Evolutionary conservation across 1,140 invertebrate genomes (phyloP).

Genomic region (Drosophila subobscura): DNA sequence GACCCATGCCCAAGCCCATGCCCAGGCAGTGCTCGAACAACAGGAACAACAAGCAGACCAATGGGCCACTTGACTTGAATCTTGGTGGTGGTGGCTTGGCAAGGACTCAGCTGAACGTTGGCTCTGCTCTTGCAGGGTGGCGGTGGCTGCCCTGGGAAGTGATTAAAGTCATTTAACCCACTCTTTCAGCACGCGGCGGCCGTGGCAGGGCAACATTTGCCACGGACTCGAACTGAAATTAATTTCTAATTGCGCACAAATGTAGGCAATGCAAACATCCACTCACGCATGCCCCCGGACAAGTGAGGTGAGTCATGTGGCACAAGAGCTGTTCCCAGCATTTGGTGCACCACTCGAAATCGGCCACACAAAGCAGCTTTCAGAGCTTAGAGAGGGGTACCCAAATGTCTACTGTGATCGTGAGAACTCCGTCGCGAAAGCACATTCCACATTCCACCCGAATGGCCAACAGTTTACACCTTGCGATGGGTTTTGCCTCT

Average conservation of each 20-base stretch:
- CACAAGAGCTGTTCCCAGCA: not conserved
- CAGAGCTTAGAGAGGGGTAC: no score
- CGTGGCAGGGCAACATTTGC: not conserved
- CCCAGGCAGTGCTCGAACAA: not conserved
- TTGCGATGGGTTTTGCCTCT: no score
- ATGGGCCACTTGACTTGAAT: conserved; percentile 28
- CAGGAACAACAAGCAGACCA: conserved; percentile 8
- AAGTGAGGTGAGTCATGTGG: no score
- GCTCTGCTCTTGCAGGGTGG: conserved; percentile 12
- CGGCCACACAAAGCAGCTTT: no score
- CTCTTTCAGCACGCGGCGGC: conserved; percentile 52
- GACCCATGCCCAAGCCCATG: not conserved
- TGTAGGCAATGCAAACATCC: conserved; percentile 56
- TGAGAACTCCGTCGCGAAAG: no score
- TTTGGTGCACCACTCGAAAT: not conserved
- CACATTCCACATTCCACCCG: no score
- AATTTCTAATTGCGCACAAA: conserved; percentile 80
- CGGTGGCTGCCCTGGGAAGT: conserved; percentile 66
- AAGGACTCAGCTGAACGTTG: conserved; percentile 2
- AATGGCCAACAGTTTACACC: no score
- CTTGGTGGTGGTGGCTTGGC: conserved; percentile 1
- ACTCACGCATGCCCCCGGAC: no score
- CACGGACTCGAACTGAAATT: conserved; percentile 53
- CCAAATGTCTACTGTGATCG: no score
- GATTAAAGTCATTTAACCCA: conserved; percentile 82